Evolutionary conservation across 2,797 vertebrate genomes (phyloP).

Genomic region (Pangasius larnaudii): DNA sequence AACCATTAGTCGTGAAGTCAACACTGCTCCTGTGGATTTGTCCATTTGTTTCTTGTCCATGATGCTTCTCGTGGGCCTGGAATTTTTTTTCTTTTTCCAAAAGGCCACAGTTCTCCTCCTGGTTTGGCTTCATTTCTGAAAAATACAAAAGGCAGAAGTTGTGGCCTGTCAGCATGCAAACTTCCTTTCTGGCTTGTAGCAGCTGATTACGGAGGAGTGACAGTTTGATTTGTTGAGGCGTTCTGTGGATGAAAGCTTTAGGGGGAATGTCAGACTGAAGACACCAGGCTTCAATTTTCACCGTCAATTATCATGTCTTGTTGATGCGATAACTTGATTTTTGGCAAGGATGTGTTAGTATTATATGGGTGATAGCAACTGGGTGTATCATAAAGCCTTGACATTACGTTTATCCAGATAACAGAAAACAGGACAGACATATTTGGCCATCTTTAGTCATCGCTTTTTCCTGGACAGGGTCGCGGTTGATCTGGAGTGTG

Average conservation of each 20-base stretch:
- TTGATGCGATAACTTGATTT: slow-evolving; percentile 40
- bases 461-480: neutral
- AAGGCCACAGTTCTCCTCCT: slow-evolving; percentile 32
- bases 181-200: slow-evolving; percentile 7
- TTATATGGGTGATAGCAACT: slow-evolving; percentile 9
- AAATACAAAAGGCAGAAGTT: slow-evolving; percentile 33
- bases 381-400: slow-evolving; percentile 18
- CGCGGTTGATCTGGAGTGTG: neutral
- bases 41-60: slow-evolving; percentile 69
- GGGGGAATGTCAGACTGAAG: slow-evolving; percentile 35
- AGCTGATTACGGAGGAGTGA: slow-evolving; percentile 38
- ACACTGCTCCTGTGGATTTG: slow-evolving; percentile 71
- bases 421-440: slow-evolving; percentile 8
- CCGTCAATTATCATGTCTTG: slow-evolving; percentile 49
- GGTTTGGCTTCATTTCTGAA: slow-evolving; percentile 33
- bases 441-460: slow-evolving; percentile 9
- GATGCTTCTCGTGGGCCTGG: slow-evolving; percentile 68
- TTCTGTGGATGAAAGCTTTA: slow-evolving; percentile 49
- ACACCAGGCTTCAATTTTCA: slow-evolving; percentile 23
- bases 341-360: slow-evolving; percentile 10
- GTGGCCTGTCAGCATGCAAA: slow-evolving; percentile 20
- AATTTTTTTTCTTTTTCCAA: neutral
- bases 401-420: slow-evolving; percentile 23
- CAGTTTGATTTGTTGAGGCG: slow-evolving; percentile 34
- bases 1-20: slow-evolving; percentile 75